phyloP scores from a whole-genome alignment of 2,797 vertebrate species.

The Liasis olivaceus region DNA sequence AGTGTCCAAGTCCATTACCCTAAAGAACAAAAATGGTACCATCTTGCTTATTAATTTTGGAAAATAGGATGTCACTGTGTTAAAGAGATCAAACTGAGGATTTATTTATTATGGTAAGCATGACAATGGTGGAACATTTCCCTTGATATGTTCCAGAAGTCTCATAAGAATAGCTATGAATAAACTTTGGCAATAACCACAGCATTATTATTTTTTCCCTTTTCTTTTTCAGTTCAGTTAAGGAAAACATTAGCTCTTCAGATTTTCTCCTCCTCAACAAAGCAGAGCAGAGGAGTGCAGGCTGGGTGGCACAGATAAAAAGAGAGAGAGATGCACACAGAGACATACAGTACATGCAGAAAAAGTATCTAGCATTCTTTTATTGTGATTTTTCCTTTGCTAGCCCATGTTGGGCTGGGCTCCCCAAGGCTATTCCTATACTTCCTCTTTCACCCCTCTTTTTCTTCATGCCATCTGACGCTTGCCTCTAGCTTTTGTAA shows the following conservation, averaged over 20 bases:
- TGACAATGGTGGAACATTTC: not conserved
- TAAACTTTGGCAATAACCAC: not conserved
- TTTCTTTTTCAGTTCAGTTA: not conserved
- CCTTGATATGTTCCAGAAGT: not conserved
- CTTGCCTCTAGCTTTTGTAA: slow-evolving; percentile 5
- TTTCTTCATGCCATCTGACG: not conserved
- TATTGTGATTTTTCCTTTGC: slow-evolving; percentile 14
- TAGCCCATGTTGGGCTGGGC: not conserved
- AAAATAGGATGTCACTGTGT: not conserved
- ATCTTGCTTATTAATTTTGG: not conserved
- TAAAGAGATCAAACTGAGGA: not conserved
- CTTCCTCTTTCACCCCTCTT: not conserved
- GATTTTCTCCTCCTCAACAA: not conserved
- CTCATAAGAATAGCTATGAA: not conserved
- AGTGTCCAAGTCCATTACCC: not conserved
- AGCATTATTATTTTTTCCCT: not conserved
- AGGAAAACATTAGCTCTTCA: slow-evolving; percentile 30
- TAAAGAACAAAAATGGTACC: not conserved
- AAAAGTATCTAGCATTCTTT: slow-evolving; percentile 24
- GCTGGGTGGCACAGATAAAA: slow-evolving; percentile 16
- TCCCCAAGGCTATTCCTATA: slow-evolving; percentile 4
- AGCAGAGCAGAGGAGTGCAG: slow-evolving; percentile 11
- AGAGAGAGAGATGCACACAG: not conserved
- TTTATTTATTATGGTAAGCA: not conserved
- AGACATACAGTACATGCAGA: not conserved